Evolutionary conservation across 1,140 invertebrate genomes (phyloP), one percentile per base, ranked within the genome.

Genomic region (Lucilia cuprina): DNA sequence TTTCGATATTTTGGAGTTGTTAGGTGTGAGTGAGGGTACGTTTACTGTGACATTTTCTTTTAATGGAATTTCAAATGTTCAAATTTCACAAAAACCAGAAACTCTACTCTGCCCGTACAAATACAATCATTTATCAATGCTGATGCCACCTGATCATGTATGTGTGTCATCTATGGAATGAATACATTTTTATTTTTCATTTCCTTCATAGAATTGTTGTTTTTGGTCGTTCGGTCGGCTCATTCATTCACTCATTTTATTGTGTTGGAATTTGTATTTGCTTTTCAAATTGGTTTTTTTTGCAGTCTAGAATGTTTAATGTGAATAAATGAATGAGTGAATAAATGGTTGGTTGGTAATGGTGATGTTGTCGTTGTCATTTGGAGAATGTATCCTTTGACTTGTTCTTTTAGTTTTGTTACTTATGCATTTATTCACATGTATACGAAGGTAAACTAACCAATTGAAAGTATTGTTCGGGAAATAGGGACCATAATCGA

Each of bases 261-360:
- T 49, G 25, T 65, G 17, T 82, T 34, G 17, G 50, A 21, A 82
- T 82, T 82, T 83, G 13, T 83, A 74, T 83, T 83, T 83, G 82
- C 30, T 74, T 47, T 74, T 83, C 19, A 74, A 74, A 83, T 74
- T 74, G 82, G 34, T 83, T 83, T 74, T n/a, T 83, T 74, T 80
- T 21, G 19, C 19, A 49, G 75, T 19, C 35, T 41, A n/a, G 35
- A 78, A 70, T 41, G n/a, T 70, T 41, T 83, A 65, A 65, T 70
- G 50, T 34, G 65, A 83, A 70, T 55, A 21, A 55, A 82, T 55
- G 50, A 25, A 14, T 55, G 50, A 13, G 1, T 14, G 12, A 13
- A 70, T 55, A 25, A 25, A 82, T 55, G 50, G n/a, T 35, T 55
- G 50, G 50, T 55, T 14, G 12, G 50, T 55, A 17, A 55, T 17